Evolutionary conservation across 2,113 vertebrate genomes (phyloP), one percentile per base, ranked within the genome.

Genomic region (Ceyx margarethae): DNA sequence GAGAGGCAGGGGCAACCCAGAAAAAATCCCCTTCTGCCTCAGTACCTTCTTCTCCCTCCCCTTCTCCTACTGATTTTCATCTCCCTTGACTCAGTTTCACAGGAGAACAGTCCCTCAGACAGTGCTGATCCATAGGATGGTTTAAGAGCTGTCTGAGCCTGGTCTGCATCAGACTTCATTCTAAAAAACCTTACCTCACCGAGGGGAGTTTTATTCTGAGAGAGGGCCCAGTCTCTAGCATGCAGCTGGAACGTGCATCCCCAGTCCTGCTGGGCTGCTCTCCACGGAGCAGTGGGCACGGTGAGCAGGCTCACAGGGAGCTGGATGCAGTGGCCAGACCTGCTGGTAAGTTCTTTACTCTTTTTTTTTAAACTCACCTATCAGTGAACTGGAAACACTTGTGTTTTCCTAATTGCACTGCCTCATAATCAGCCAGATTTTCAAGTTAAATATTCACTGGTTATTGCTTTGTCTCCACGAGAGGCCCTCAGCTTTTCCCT

Each of bases 401-500:
- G 51, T 17, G 64, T 45, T 90, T 48, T 35, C 61, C 2, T 29
- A 29, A 31, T 42, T 23, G 40, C 10, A 2, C 75, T 40, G 50
- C 79, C 74, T 58, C 78, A 2, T 19, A 57, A 72, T 35, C 68
- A 62, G 64, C 64, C 31, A 74, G 72, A 13, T 35, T 28, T 42
- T 29, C 69, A 15, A 48, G 87, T 90, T 95, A 88, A 94, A 85
- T 33, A 95, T 95, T 92, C 28, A 82, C 85, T 8, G 33, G 37
- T 80, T 50, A 83, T 69, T 54, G 67, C 77, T 81, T 20, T 10
- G 60, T 26, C 46, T 10, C 9, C 46, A 51, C 75, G 56, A 87
- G 71, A 77, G 69, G 85, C 31, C 35, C 74, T 60, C 40, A 37
- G 40, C n/a, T 8, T 53, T 43, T 67, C 60, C 82, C 33, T 50